phyloP scores from a whole-genome alignment of 2,888 invertebrate species.

The Pocota personata region DNA sequence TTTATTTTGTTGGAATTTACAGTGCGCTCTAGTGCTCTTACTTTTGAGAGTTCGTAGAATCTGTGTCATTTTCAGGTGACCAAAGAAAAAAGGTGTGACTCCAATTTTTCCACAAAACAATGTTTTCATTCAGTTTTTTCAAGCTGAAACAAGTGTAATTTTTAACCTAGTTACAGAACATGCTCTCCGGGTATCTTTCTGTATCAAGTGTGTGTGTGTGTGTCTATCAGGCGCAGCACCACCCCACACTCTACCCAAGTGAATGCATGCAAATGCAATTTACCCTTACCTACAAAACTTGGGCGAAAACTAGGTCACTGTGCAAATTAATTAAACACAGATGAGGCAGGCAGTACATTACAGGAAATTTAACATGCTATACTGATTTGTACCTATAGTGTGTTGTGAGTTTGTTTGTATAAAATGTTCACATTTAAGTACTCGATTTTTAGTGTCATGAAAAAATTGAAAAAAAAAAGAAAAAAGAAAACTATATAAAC shows the following conservation, averaged over 20 bases:
- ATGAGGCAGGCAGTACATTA: slow-evolving; percentile 63
- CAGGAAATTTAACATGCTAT: slow-evolving; percentile 35
- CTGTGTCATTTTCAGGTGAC: slow-evolving; percentile 60
- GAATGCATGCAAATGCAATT: slow-evolving; percentile 65
- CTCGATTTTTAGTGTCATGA: slow-evolving; percentile 70
- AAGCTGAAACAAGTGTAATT: slow-evolving; percentile 64
- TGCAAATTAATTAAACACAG: slow-evolving; percentile 72
- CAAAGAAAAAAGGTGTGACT: slow-evolving; percentile 52
- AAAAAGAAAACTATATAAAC: slow-evolving; percentile 4
- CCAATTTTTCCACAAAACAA: slow-evolving; percentile 36
- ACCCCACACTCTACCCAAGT: background rate
- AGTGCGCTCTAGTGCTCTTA: slow-evolving; percentile 14
- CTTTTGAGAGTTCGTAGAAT: slow-evolving; percentile 22
- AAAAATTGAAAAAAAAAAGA: slow-evolving; percentile 28
- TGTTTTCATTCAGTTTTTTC: slow-evolving; percentile 51
- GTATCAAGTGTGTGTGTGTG: background rate
- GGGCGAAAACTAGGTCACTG: slow-evolving; percentile 62
- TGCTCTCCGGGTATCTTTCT: slow-evolving; percentile 18
- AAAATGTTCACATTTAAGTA: slow-evolving; percentile 26
- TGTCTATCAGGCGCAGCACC: background rate
- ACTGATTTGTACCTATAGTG: slow-evolving; percentile 43
- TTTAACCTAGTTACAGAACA: slow-evolving; percentile 66
- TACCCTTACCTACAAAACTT: slow-evolving; percentile 66
- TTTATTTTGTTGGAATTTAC: slow-evolving; percentile 1
- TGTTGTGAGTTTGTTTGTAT: background rate